These are phyloP conservation scores for Drosophila mimica DNA, from an alignment of 2,888 invertebrate species.

Conservation along the genomic window DNA sequence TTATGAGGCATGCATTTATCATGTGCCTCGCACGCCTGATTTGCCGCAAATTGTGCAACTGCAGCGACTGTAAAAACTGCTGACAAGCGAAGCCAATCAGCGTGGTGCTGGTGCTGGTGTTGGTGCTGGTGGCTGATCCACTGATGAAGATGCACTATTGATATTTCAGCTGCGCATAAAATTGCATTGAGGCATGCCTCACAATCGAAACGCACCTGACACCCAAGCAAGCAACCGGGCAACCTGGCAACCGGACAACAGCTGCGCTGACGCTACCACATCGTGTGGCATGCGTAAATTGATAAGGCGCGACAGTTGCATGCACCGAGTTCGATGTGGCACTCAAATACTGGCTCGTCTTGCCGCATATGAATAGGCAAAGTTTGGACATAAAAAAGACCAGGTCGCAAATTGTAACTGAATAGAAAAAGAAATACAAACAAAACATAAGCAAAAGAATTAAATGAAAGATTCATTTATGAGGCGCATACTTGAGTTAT, in stretches of 20 bases:
- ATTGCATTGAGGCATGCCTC: background rate
- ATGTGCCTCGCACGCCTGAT: constrained; percentile 40
- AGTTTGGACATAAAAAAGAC: background rate
- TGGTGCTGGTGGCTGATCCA: background rate
- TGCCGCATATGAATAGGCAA: constrained; percentile 2
- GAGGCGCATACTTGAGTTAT: constrained; percentile 48
- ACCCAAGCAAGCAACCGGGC: background rate
- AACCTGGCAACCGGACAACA: background rate
- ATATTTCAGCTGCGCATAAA: background rate
- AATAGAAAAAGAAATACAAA: too few relatives aligned
- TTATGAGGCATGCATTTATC: constrained; percentile 13
- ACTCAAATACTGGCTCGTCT: background rate
- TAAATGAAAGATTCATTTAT: constrained; percentile 61
- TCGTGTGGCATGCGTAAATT: background rate
- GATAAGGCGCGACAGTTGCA: constrained; percentile 1
- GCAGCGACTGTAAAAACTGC: constrained; percentile 38
- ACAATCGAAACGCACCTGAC: constrained; percentile 7
- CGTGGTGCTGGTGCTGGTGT: background rate
- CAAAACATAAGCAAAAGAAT: constrained; percentile 7
- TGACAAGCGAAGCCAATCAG: constrained; percentile 58
- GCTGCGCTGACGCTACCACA: constrained; percentile 1
- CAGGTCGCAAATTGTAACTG: too few relatives aligned
- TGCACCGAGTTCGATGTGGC: background rate
- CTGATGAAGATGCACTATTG: background rate
- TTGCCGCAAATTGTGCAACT: constrained; percentile 58